phyloP scores from a whole-genome alignment of 1,140 invertebrate species.

The Paraescarpia echinospica region DNA sequence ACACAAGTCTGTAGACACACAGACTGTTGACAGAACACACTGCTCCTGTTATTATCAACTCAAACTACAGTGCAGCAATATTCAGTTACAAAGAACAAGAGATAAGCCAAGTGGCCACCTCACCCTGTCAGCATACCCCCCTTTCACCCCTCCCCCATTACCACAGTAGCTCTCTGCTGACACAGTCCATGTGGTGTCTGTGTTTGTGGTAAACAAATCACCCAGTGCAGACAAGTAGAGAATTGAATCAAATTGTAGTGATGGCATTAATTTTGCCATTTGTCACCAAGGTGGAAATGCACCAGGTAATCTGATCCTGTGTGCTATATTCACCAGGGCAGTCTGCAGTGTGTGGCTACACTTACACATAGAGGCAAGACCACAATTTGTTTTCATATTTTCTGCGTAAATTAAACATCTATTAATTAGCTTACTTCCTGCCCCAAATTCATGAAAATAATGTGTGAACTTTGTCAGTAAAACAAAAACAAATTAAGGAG shows the following conservation, averaged over 20 bases:
- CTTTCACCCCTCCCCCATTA: too few relatives aligned
- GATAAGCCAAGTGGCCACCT: not conserved
- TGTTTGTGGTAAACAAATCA: not conserved
- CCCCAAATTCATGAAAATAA: not conserved
- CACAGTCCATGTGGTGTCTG: not conserved
- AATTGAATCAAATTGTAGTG: not conserved
- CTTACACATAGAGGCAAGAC: not conserved
- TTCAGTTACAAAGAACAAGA: conserved; percentile 6
- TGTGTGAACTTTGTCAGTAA: not conserved
- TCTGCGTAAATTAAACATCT: not conserved
- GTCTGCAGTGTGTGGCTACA: not conserved
- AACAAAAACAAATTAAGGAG: too few relatives aligned
- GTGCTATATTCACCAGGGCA: not conserved
- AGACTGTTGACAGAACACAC: not conserved
- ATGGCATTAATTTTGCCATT: conserved; percentile 1
- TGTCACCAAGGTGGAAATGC: not conserved
- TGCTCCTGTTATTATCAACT: not conserved
- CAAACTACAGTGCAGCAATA: not conserved
- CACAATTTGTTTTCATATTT: not conserved
- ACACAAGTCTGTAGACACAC: not conserved
- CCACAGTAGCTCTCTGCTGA: not conserved
- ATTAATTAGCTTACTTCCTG: not conserved
- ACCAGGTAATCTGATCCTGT: not conserved
- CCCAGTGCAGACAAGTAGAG: not conserved
- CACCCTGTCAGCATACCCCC: not conserved